Conservation (phyloP, 2,888 invertebrate genomes). For the Hermaeophaga mercurialis region DNA sequence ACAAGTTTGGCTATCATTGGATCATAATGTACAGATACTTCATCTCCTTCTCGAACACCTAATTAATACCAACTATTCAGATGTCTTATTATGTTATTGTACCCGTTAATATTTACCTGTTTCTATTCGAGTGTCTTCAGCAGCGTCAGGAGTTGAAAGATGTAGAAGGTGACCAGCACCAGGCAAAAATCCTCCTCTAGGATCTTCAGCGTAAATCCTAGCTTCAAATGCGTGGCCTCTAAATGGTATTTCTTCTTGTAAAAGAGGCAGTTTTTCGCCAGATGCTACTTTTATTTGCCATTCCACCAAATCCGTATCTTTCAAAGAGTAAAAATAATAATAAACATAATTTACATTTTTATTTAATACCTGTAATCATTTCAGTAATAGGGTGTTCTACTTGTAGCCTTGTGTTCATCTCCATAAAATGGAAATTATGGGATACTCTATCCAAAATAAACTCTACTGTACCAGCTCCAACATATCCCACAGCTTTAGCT, state of each 20-base stretch:
- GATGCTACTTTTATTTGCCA: constrained; percentile 94
- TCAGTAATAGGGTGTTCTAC: constrained; percentile 98
- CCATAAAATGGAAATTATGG: constrained; percentile 97
- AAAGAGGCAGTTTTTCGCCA: constrained; percentile 82
- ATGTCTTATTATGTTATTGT: neutral
- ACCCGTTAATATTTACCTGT: constrained; percentile 59
- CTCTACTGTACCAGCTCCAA: constrained; percentile 98
- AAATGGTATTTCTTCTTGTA: constrained; percentile 77
- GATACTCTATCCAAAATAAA: constrained; percentile 89
- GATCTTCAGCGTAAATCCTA: constrained; percentile 93
- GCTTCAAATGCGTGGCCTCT: constrained; percentile 95
- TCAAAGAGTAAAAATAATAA: neutral
- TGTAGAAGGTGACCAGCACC: constrained; percentile 86
- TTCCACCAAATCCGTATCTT: constrained; percentile 92
- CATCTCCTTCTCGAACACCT: constrained; percentile 86
- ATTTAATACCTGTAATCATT: constrained; percentile 81
- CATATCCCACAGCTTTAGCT: constrained; percentile 93
- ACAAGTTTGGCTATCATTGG: constrained; percentile 99
- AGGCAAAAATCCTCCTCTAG: constrained; percentile 85
- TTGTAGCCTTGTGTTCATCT: constrained; percentile 97
- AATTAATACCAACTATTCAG: constrained; percentile 18
- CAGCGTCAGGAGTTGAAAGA: constrained; percentile 72
- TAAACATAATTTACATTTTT: neutral
- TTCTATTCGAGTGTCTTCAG: constrained; percentile 80
- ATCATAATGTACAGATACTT: constrained; percentile 98